phyloP scores from a whole-genome alignment of 2,113 vertebrate species.

The Crotalus helleri region DNA sequence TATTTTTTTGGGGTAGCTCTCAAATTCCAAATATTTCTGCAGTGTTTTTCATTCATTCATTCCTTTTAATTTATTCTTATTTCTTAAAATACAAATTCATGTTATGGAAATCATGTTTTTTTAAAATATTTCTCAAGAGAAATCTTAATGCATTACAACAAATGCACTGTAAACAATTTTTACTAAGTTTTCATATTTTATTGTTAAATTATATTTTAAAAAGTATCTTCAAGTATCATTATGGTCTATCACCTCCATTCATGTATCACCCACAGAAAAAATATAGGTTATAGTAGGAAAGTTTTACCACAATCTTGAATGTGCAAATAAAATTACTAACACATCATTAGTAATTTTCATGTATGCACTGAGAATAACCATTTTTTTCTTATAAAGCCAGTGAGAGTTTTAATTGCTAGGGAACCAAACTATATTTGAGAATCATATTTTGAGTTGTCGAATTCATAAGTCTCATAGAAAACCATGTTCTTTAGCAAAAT shows the following conservation, averaged over 20 bases:
- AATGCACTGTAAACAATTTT: slow-evolving; percentile 24
- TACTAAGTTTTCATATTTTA: slow-evolving; percentile 8
- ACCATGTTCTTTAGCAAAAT: slow-evolving; percentile 7
- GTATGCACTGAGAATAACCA: neutral
- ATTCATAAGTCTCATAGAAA: neutral
- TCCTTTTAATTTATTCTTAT: neutral
- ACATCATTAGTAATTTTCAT: slow-evolving; percentile 5
- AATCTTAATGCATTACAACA: neutral
- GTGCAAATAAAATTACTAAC: slow-evolving; percentile 14
- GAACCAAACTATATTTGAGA: neutral
- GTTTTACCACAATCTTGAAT: neutral
- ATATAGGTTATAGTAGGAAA: neutral
- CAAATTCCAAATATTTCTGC: neutral
- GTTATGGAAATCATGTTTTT: neutral
- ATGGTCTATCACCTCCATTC: neutral
- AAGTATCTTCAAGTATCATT: neutral
- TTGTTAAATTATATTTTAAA: slow-evolving; percentile 20
- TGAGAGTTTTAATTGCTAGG: neutral
- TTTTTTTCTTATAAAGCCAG: neutral
- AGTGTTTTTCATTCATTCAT: neutral
- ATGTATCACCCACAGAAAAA: neutral
- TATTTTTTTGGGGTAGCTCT: neutral
- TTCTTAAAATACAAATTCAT: slow-evolving; percentile 16
- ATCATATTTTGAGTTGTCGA: neutral
- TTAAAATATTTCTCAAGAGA: slow-evolving; percentile 5